Evolutionary conservation across 1,140 invertebrate species (phyloP), one percentile per base, ranked within the genome.

Genomic region (Bombus waltoni): DNA sequence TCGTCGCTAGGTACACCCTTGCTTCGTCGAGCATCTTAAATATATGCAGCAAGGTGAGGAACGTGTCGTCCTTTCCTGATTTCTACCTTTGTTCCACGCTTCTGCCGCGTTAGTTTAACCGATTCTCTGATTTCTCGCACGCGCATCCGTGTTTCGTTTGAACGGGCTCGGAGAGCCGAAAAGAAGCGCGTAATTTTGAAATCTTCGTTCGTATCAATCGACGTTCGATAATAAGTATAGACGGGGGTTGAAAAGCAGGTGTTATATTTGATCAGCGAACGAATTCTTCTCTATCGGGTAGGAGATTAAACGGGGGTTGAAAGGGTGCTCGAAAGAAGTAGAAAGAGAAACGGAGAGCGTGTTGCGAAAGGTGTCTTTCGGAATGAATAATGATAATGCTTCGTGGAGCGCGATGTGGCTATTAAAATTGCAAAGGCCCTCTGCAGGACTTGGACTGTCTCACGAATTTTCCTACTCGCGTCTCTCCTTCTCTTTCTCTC

Each of bases 351-450:
- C 28, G 32, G 32, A 28, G 32, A 35, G 18, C 32, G 40, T 77
- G 73, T 40, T 53, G 74, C 44, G 9, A 71, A 59, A 28, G 40
- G 66, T 72, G 76, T 80, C 72, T 38, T 57, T 32, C n/a, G 38
- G 57, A 62, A 86, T 44, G 71, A 82, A 74, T 86, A 86, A 82
- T 35, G 71, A 75, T 82, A 75, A 81, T 42, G 71, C 62, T 22
- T 44, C 79, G 59, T 22, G n/a, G 40, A 75, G 38, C n/a, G 22
- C 32, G 3, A 35, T 18, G 47, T 32, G 28, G 15, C n/a, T 86
- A 68, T 86, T 76, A 83, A 86, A 74, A 83, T 86, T 75, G 82
- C 76, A 84, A 78, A 35, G 38, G 35, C 11, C 28, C n/a, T 40
- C 10, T 8, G 11, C 38, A 44, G 38, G 18, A 53, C 5, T 47